A percentile compares a stretch with the other conserved stretches of the same genome.
Conservation (phyloP, 2,888 invertebrate species). For the Apodemia duryi region DNA sequence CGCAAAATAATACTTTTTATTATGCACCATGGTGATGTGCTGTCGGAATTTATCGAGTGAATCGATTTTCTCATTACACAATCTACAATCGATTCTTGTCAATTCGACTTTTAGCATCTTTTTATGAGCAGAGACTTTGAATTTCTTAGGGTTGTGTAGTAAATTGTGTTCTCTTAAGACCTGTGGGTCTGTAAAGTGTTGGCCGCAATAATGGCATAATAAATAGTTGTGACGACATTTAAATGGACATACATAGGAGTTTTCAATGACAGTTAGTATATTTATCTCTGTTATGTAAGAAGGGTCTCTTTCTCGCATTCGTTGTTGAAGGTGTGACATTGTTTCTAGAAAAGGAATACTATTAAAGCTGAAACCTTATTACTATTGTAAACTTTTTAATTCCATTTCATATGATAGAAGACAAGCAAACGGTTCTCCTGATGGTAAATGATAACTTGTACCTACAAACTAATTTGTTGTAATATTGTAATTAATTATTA, state of each 20-base stretch:
- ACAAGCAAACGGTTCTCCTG: too few species aligned
- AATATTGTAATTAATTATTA: too few species aligned
- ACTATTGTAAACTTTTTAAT: too few species aligned
- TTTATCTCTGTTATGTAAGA: slow-evolving; percentile 63
- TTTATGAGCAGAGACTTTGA: slow-evolving; percentile 59
- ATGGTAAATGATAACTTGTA: too few species aligned
- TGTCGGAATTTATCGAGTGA: slow-evolving; percentile 52
- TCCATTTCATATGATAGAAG: too few species aligned
- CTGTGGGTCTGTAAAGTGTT: slow-evolving; percentile 45
- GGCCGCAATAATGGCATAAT: slow-evolving; percentile 62
- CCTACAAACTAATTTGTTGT: too few species aligned
- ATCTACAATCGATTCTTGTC: slow-evolving; percentile 57
- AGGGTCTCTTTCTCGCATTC: slow-evolving; percentile 59
- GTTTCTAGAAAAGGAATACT: slow-evolving; percentile 41
- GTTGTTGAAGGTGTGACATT: slow-evolving; percentile 58
- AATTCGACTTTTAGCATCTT: slow-evolving; percentile 67
- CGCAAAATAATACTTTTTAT: slow-evolving; percentile 57
- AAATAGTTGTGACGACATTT: slow-evolving; percentile 65
- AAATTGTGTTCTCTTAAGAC: slow-evolving; percentile 46
- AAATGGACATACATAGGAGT: slow-evolving; percentile 62
- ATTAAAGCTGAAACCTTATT: neutral
- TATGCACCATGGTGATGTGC: slow-evolving; percentile 49
- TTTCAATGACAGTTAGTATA: slow-evolving; percentile 58
- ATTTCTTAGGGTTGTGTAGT: slow-evolving; percentile 54
- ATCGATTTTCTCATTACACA: slow-evolving; percentile 48